These are phyloP conservation scores for Pipistrellus pygmaeus DNA, from an alignment of 2,797 vertebrate species.

Conservation along the genomic window DNA sequence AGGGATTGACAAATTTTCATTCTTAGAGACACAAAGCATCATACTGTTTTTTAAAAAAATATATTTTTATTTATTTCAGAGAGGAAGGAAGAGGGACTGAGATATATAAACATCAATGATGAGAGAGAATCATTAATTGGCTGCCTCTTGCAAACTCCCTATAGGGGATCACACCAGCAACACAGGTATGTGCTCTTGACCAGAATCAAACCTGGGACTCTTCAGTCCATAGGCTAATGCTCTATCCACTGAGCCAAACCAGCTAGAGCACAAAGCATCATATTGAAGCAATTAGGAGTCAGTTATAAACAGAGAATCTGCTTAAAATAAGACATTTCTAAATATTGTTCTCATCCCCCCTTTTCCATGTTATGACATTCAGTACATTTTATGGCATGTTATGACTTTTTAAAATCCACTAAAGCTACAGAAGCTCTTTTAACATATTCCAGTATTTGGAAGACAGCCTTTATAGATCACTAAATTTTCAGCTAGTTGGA, in stretches of 20 bases:
- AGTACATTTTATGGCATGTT: constrained; percentile 14
- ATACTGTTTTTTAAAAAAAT: background rate
- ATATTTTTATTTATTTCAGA: too few relatives aligned
- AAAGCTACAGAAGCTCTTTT: constrained; percentile 7
- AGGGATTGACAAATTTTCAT: background rate
- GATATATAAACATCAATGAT: too few relatives aligned
- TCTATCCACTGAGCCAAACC: too few relatives aligned
- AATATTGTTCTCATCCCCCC: background rate
- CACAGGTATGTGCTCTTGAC: too few relatives aligned
- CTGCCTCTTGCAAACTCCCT: too few relatives aligned
- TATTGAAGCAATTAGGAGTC: background rate
- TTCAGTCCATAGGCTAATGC: too few relatives aligned
- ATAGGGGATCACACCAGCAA: too few relatives aligned
- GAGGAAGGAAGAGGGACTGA: too few relatives aligned
- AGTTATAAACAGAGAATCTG: background rate
- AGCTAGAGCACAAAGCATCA: background rate
- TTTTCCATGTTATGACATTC: background rate
- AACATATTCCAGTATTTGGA: constrained; percentile 47
- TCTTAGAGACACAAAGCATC: background rate
- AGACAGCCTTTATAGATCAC: background rate
- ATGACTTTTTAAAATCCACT: constrained; percentile 25
- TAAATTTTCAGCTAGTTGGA: constrained; percentile 34
- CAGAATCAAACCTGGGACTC: too few relatives aligned
- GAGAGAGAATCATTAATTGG: too few relatives aligned
- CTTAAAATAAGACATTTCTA: background rate